These are phyloP conservation scores for Thalpophila matura DNA, from an alignment of 2,888 invertebrate genomes.

Conservation along the genomic window DNA sequence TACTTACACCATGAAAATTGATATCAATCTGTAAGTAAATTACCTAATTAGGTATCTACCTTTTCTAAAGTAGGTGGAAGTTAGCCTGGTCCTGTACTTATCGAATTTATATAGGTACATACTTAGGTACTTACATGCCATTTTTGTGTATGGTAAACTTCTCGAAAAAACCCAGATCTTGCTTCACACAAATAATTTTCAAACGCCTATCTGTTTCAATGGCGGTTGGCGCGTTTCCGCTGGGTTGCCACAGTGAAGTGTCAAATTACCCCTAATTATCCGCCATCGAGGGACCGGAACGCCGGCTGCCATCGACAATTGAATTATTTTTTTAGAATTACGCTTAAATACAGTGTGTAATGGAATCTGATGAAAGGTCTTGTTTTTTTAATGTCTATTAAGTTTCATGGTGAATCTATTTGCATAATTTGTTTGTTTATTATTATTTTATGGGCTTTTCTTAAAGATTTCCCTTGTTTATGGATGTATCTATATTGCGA, in stretches of 20 bases:
- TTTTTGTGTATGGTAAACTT: background rate
- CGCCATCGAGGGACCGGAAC: constrained; percentile 69
- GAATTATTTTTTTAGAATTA: constrained; percentile 66
- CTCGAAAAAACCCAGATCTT: constrained; percentile 35
- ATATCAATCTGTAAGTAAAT: too few species aligned
- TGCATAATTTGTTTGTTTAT: constrained; percentile 55
- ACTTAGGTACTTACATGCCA: too few species aligned
- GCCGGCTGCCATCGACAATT: constrained; percentile 67
- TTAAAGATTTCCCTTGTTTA: constrained; percentile 30
- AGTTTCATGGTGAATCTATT: constrained; percentile 52
- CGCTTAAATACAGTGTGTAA: constrained; percentile 65
- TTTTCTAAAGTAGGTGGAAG: too few species aligned
- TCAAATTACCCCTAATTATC: constrained; percentile 77
- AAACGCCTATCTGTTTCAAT: constrained; percentile 65
- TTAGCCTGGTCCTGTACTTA: too few species aligned
- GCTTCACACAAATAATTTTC: constrained; percentile 51
- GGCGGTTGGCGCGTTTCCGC: constrained; percentile 66
- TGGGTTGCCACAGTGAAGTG: constrained; percentile 70
- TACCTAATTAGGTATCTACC: too few species aligned
- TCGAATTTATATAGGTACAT: too few species aligned
- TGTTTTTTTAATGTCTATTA: constrained; percentile 58
- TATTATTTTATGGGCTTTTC: constrained; percentile 28
- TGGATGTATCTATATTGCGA: too few species aligned
- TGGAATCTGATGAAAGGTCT: constrained; percentile 61
- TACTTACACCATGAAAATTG: too few species aligned